Evolutionary conservation across 2,888 invertebrate genomes (phyloP).

Genomic region (Agonum fuliginosum): DNA sequence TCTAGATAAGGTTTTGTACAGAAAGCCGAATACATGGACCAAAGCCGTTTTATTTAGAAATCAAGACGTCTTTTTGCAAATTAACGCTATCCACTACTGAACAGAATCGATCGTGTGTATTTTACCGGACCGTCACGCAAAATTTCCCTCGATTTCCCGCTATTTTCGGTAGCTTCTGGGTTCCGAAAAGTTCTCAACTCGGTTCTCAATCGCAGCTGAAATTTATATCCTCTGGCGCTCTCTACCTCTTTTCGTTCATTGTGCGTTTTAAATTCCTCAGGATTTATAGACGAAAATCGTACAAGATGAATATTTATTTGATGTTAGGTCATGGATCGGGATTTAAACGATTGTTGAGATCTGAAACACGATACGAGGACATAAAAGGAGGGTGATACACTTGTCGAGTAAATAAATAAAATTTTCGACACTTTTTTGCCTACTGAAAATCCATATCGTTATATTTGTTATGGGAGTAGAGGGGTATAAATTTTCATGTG

Average conservation of each 20-base stretch:
- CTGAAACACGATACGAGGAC: neutral
- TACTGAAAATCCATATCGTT: neutral
- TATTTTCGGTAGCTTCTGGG: neutral
- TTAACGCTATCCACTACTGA: too few relatives aligned
- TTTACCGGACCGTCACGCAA: neutral
- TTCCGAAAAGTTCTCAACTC: neutral
- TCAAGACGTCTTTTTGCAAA: too few relatives aligned
- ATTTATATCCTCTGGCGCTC: neutral
- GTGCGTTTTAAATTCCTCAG: constrained; percentile 10
- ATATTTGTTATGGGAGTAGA: neutral
- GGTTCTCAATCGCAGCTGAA: neutral
- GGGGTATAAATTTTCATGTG: neutral
- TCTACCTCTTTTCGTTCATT: neutral
- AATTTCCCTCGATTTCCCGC: neutral
- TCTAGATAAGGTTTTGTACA: too few relatives aligned
- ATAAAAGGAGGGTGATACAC: constrained; percentile 19
- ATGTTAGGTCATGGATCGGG: constrained; percentile 28
- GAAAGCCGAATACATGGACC: too few relatives aligned
- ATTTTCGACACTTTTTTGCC: constrained; percentile 16
- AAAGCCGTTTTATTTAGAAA: too few relatives aligned
- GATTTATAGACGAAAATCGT: constrained; percentile 32
- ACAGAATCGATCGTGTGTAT: neutral
- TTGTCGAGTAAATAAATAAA: constrained; percentile 36
- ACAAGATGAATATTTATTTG: constrained; percentile 27
- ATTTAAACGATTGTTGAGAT: constrained; percentile 2